phyloP scores from a whole-genome alignment of 2,113 vertebrate genomes.

The Rutilus rutilus region DNA sequence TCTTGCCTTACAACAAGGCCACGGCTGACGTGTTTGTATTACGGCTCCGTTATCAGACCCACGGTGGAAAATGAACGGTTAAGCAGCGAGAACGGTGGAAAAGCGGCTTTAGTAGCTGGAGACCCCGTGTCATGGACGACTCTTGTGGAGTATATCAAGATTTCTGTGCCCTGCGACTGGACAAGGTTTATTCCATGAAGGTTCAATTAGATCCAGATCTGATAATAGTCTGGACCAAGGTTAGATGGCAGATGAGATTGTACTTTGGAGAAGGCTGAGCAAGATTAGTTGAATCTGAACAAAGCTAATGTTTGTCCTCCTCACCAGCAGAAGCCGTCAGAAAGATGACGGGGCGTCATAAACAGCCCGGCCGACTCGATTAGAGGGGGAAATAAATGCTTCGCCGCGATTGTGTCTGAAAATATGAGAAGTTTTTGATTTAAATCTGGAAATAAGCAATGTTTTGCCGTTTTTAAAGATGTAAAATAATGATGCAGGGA shows the following conservation, averaged over 20 bases:
- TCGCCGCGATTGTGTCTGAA: neutral
- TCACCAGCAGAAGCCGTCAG: conserved; percentile 7
- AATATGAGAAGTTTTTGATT: neutral
- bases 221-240: conserved; percentile 64
- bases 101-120: conserved; percentile 6
- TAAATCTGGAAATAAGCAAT: neutral
- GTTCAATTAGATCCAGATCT: conserved; percentile 67
- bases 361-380: neutral
- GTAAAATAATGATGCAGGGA: neutral
- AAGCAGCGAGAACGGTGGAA: too few relatives aligned
- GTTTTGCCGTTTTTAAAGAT: neutral
- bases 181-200: conserved; percentile 62
- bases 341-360: neutral
- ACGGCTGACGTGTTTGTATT: too few relatives aligned
- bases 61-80: too few relatives aligned
- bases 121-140: conserved; percentile 55
- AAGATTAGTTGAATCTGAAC: conserved; percentile 56
- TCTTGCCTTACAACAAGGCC: too few relatives aligned
- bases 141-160: conserved; percentile 63
- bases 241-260: conserved; percentile 62
- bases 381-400: neutral
- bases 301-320: conserved; percentile 28
- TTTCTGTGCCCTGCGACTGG: conserved; percentile 59
- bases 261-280: conserved; percentile 55
- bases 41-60: too few relatives aligned